A percentile compares a stretch with the other conserved stretches of the same genome.
These are phyloP conservation scores for Corvus hawaiiensis DNA, from an alignment of 2,113 vertebrate species.

Conservation along the genomic window DNA sequence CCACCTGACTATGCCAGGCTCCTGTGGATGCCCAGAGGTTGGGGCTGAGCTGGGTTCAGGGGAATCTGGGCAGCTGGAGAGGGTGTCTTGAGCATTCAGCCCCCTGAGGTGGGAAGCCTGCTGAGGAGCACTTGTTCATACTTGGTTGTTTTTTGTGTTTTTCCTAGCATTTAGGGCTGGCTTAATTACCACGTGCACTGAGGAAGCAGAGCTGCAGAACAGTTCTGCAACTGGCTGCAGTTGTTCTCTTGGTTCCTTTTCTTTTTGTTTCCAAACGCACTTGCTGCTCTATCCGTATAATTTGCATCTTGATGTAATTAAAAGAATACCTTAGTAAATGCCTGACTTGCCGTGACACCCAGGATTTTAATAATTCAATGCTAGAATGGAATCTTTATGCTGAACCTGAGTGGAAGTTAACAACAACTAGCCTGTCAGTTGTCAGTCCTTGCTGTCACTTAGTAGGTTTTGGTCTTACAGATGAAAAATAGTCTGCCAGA, in stretches of 20 bases:
- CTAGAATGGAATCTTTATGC: not conserved
- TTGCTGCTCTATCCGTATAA: conserved; percentile 41
- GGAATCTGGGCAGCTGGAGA: too few species aligned
- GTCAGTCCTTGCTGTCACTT: not conserved
- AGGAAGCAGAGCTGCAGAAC: not conserved
- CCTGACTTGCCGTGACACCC: conserved; percentile 37
- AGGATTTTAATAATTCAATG: conserved; percentile 63
- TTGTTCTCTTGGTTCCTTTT: not conserved
- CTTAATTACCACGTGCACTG: accelerated
- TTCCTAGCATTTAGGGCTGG: not conserved
- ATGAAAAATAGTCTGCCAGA: not conserved
- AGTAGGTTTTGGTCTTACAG: not conserved
- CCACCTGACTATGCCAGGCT: not conserved
- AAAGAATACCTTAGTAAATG: conserved; percentile 31
- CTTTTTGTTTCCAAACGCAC: not conserved
- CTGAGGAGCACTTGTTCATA: not conserved
- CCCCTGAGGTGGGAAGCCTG: not conserved
- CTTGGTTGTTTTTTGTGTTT: not conserved
- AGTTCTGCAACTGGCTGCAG: not conserved
- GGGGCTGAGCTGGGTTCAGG: not conserved
- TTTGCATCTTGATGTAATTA: conserved; percentile 42
- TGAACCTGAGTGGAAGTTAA: not conserved
- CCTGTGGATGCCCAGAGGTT: not conserved
- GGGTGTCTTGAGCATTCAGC: not conserved
- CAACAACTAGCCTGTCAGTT: not conserved